Evolutionary conservation across 2,797 vertebrate genomes (phyloP).

Genomic region (Zenarchopterus dispar): DNA sequence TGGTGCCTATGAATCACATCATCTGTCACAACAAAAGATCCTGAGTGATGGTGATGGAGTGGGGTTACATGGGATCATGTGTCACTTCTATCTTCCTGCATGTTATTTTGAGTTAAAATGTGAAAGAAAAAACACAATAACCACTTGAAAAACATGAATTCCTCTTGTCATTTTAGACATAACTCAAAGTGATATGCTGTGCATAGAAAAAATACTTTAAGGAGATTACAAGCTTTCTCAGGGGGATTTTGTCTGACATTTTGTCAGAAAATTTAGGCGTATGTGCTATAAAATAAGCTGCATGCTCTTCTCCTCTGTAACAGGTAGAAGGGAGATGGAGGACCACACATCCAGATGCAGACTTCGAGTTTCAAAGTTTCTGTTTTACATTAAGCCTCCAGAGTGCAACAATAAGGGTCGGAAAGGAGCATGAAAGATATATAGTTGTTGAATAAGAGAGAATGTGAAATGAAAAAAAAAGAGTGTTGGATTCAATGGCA

Average conservation of each 20-base stretch:
- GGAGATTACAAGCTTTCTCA: not conserved
- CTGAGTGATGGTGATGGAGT: not conserved
- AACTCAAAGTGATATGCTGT: not conserved
- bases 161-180: not conserved
- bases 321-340: not conserved
- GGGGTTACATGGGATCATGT: not conserved
- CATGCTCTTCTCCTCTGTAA: constrained; percentile 9
- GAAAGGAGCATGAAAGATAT: constrained; percentile 20
- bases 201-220: not conserved
- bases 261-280: not conserved
- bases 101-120: not conserved
- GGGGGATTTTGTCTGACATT: not conserved
- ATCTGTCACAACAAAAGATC: constrained; percentile 11
- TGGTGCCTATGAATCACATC: not conserved
- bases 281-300: not conserved
- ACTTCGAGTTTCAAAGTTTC: constrained; percentile 12
- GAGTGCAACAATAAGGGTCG: constrained; percentile 3
- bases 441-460: not conserved
- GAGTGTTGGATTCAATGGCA: constrained; percentile 17
- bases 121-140: not conserved
- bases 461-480: not conserved
- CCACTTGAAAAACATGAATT: not conserved
- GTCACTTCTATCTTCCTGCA: too few relatives aligned
- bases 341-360: constrained; percentile 4
- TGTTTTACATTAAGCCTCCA: constrained; percentile 4